Evolutionary conservation across 2,797 vertebrate species (phyloP), one percentile per base, ranked within the genome.

Genomic region (Danio jaintianensis): DNA sequence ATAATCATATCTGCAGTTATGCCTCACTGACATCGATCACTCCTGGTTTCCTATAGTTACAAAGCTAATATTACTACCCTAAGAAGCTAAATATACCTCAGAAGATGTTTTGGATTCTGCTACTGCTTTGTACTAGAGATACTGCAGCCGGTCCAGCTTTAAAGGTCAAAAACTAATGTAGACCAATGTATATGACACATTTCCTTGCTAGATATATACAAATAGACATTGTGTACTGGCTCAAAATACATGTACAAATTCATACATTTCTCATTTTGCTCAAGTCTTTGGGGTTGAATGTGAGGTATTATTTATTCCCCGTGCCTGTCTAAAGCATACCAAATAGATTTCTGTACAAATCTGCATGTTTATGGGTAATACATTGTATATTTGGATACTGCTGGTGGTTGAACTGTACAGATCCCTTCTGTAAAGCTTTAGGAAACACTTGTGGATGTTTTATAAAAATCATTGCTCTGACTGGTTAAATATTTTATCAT

Each of bases 291-390:
- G 36, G 18, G 29, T 4, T 40, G 18, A 70, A 62, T 22, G 18
- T 53, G 22, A 50, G 9, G 7, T 69, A 9, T 42, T 78, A 58
- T 78, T 69, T 78, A 70, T 79, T 78, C 56, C 12, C 18, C 53
- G 45, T 79, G 29, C 55, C 56, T n/a, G 11, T 58, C 42, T 50
- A 7, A 68, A 20, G 15, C 40, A 16, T 6, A 50, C 12, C n/a
- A 59, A 42, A 50, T 68, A 61, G 22, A 16, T 36, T 71, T 71
- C 67, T 62, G 48, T 62, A 13, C 36, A 52, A 52, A 52, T 78
- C 45, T 70, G 29, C 29, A 38, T 45, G 43, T 58, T 66, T 40
- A 11, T 76, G 43, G 13, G 18, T 11, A 22, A 22, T 68, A 10
- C 1, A 4, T 18, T 11, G 45, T 13, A 52, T 40, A 61, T 40